Evolutionary conservation across 2,888 invertebrate species (phyloP).

Genomic region (Bellardia bayeri): DNA sequence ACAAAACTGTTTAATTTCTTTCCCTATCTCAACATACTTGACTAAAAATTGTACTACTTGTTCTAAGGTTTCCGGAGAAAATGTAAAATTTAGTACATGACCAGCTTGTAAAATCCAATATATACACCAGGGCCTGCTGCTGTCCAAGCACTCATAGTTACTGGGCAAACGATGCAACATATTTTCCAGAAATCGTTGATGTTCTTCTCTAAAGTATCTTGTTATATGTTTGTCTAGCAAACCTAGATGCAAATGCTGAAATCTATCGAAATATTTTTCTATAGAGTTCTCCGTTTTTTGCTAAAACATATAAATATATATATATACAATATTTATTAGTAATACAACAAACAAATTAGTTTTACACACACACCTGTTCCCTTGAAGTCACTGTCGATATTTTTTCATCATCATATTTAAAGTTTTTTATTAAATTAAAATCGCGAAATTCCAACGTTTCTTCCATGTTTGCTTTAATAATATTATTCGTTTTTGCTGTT

Average conservation of each 20-base stretch:
- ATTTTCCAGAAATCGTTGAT: slow-evolving; percentile 88
- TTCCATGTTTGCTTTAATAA: slow-evolving; percentile 53
- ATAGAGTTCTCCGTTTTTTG: slow-evolving; percentile 86
- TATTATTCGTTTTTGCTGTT: neutral
- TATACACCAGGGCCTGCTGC: slow-evolving; percentile 97
- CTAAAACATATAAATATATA: slow-evolving; percentile 80
- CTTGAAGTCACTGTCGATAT: slow-evolving; percentile 86
- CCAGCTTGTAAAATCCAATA: slow-evolving; percentile 98
- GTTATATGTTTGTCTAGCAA: slow-evolving; percentile 85
- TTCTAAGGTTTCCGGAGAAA: slow-evolving; percentile 86
- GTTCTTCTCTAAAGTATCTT: slow-evolving; percentile 87
- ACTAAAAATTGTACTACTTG: slow-evolving; percentile 86
- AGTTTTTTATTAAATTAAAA: slow-evolving; percentile 79
- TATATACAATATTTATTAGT: neutral
- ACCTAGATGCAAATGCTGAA: slow-evolving; percentile 84
- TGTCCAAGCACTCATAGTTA: slow-evolving; percentile 93
- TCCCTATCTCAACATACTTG: slow-evolving; percentile 83
- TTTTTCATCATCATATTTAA: slow-evolving; percentile 87
- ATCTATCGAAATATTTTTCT: slow-evolving; percentile 85
- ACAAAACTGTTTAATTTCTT: neutral
- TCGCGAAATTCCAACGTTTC: slow-evolving; percentile 79
- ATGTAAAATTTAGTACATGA: slow-evolving; percentile 89
- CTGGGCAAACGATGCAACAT: slow-evolving; percentile 88
- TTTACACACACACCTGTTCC: slow-evolving; percentile 85
- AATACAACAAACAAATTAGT: neutral